Evolutionary conservation across 1,140 invertebrate genomes (phyloP).

Genomic region (Coboldia fuscipes): DNA sequence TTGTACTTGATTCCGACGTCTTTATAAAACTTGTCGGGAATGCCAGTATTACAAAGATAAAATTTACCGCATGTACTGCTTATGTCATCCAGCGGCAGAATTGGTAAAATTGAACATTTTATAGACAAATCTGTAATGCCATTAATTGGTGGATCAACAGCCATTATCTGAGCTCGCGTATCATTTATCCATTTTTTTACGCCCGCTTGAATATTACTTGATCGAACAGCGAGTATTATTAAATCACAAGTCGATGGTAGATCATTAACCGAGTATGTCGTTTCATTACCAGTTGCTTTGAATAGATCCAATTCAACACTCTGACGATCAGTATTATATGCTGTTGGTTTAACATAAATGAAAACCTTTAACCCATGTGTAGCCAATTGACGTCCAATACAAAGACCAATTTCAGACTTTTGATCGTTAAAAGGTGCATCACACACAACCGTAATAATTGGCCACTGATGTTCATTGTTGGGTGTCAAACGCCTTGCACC

Average conservation of each 20-base stretch:
- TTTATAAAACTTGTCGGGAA: slow-evolving; percentile 54
- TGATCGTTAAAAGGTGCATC: slow-evolving; percentile 11
- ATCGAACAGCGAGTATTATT: slow-evolving; percentile 40
- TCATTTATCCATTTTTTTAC: slow-evolving; percentile 40
- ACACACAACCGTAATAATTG: slow-evolving; percentile 52
- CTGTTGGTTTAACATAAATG: slow-evolving; percentile 34
- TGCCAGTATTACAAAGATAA: slow-evolving; percentile 68
- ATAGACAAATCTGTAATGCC: slow-evolving; percentile 40
- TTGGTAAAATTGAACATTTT: slow-evolving; percentile 54
- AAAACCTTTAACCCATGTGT: slow-evolving; percentile 58
- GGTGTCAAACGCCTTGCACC: slow-evolving; percentile 51
- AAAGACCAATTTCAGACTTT: slow-evolving; percentile 45
- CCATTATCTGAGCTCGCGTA: slow-evolving; percentile 54
- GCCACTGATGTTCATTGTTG: slow-evolving; percentile 62
- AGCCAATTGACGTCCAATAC: slow-evolving; percentile 57
- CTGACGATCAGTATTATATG: slow-evolving; percentile 13
- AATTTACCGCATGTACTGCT: slow-evolving; percentile 47
- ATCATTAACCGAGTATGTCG: slow-evolving; percentile 16
- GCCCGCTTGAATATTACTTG: not conserved
- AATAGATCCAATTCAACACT: slow-evolving; percentile 20
- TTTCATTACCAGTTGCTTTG: slow-evolving; percentile 16
- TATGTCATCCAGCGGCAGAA: slow-evolving; percentile 42
- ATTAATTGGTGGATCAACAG: slow-evolving; percentile 54
- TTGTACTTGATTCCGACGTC: slow-evolving; percentile 59
- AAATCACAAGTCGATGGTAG: slow-evolving; percentile 40